Evolutionary conservation across 2,888 invertebrate species (phyloP).

Genomic region (Neria commutata): DNA sequence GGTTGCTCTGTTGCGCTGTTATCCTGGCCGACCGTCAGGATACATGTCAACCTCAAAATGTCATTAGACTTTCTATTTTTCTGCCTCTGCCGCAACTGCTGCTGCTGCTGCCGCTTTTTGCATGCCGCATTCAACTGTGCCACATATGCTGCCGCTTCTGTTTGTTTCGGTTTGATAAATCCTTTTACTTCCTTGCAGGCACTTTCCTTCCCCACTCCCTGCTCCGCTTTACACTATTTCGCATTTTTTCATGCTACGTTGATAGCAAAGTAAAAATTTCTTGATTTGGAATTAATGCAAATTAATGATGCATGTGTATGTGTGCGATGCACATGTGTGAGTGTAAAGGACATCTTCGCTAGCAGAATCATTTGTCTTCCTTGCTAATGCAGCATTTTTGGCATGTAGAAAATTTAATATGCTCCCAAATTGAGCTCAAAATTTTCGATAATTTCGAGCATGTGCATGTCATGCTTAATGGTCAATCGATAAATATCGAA

Average conservation of each 20-base stretch:
- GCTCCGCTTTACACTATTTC: not conserved
- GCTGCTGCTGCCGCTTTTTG: not conserved
- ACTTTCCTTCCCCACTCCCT: constrained; percentile 18
- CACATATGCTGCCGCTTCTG: constrained; percentile 34
- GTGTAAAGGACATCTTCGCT: too few species aligned
- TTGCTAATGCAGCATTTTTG: too few species aligned
- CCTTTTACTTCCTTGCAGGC: constrained; percentile 21
- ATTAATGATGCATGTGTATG: constrained; percentile 54
- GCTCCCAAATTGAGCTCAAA: too few species aligned
- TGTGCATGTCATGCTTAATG: too few species aligned
- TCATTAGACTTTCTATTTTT: constrained; percentile 46
- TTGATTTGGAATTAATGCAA: constrained; percentile 62
- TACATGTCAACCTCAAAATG: constrained; percentile 55
- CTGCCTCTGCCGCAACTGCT: constrained; percentile 1
- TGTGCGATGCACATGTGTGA: constrained; percentile 17
- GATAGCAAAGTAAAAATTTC: constrained; percentile 43
- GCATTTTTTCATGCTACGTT: constrained; percentile 26
- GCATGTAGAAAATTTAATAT: too few species aligned
- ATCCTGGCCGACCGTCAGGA: not conserved
- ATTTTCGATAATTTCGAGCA: too few species aligned
- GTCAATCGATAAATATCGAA: too few species aligned
- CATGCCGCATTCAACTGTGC: constrained; percentile 32
- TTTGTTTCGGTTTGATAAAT: not conserved
- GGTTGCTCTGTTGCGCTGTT: not conserved
- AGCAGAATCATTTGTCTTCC: too few species aligned